Evolutionary conservation across 2,888 invertebrate species (phyloP), one percentile per base, ranked within the genome.

Genomic region (Cephalotes varians): DNA sequence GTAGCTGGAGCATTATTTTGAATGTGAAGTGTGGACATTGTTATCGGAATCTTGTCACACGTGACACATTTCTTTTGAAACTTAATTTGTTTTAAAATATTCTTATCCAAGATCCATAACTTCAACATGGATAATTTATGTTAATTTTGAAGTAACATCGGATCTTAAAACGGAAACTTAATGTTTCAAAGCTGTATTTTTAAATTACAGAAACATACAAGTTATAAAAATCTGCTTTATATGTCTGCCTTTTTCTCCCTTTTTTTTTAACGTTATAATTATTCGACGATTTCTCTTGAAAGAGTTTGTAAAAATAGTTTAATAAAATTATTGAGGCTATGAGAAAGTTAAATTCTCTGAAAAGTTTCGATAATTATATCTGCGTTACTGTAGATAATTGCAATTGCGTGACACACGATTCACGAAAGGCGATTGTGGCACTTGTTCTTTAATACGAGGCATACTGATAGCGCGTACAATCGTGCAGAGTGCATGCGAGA

Each of bases 401-500:
- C 25, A 54, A 54, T 73, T 65, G n/a, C 64, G 51, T 49, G 34
- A 64, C 6, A 25, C 49, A 9, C 40, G 37, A 9, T 31, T 51
- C 51, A 37, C 7, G 25, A 10, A 3, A 49, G 6, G 18, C 21
- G 12, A 73, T 74, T 12, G 9, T 28, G 65, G n/a, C n/a, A 18
- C 15, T 4, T 37, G 37, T 65, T 73, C 44, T 58, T 31, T 58
- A 73, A 58, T n/a, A 31, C 4, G 21, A 49, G 34, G 49, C 49
- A 34, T 44, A 62, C 49, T 28, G 25, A 12, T 64, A 21, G 54
- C 37, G 6, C 10, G 18, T 47, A 60, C 31, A 60, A 73, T 49
- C 34, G 49, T n/a, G 54, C 28, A 6, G n/a, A 56, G 12, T n/a
- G 72, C 72, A 56, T n/a, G 64, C 49, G 62, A 76, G 51, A 76